Evolutionary conservation across 2,797 vertebrate genomes (phyloP).

Genomic region (Gambelia wislizenii): DNA sequence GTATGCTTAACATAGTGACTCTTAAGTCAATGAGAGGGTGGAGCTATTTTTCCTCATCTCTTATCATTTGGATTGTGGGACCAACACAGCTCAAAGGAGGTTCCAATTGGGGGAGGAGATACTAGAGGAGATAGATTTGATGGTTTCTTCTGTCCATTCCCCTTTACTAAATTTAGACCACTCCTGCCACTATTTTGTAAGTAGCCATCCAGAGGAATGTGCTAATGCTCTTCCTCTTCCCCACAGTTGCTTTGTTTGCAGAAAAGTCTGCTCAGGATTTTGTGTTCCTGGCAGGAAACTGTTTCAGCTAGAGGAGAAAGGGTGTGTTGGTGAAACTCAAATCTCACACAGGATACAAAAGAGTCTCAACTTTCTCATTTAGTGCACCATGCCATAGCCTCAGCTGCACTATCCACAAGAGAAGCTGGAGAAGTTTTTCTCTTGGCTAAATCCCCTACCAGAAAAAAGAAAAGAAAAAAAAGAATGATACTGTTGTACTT

Average conservation of each 20-base stretch:
- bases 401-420: constrained; percentile 23
- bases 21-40: background rate
- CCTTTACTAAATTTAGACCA: background rate
- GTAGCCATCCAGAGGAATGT: constrained; percentile 7
- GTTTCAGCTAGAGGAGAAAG: constrained; percentile 33
- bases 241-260: constrained; percentile 3
- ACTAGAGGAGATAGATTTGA: background rate
- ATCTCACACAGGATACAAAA: constrained; percentile 40
- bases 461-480: background rate
- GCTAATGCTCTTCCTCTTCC: background rate
- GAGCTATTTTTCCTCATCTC: background rate
- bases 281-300: constrained; percentile 30
- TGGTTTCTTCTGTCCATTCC: constrained; percentile 3
- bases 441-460: background rate
- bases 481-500: constrained; percentile 1
- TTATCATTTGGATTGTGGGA: background rate
- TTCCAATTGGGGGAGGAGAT: background rate
- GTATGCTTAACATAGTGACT: background rate
- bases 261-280: constrained; percentile 19
- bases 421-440: constrained; percentile 24
- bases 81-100: background rate
- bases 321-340: constrained; percentile 44
- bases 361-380: constrained; percentile 50
- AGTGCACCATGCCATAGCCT: constrained; percentile 13
- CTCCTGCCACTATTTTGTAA: background rate